Base-by-base conservation (phyloP, 2,113 vertebrate genomes). In the Glaucomys volans region DNA sequence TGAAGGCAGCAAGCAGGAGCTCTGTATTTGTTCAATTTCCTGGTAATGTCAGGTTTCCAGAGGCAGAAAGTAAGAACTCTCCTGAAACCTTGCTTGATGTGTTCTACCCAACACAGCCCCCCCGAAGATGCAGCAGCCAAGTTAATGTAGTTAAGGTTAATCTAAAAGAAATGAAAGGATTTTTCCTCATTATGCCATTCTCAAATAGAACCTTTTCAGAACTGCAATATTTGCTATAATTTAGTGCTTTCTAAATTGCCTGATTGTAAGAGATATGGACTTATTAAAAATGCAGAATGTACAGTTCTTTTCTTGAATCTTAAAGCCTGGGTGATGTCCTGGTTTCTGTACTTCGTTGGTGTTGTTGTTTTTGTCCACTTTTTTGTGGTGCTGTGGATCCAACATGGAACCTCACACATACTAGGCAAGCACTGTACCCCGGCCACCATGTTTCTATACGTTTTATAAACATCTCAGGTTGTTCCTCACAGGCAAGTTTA, bases 161-260 rank as follows among this genome's bases (percentile, higher is more conserved):
- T 44, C 89, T 92, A 59, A 86, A 35, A 71, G 74, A 91, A 95
- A 86, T 57, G 20, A 94, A 95, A 87, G 9, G 37, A 40, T 94
- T 87, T 30, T 92, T 92, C 57, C 59, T 97, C 42, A 20, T 66
- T 66, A 69, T 69, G 28, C 5, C 50, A 72, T 92, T 95, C 30
- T 64, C 59, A 74, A 82, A 69, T 22, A 6, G 44, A 80, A 22
- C 8, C 5, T 87, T 90, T 95, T 62, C n/a, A 82, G 76, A 92
- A 37, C 32, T 32, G 28, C 28, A 9, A 0, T 37, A 54, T 57
- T 80, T 71, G 62, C 44, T 54, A 0, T 28, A 76, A 72, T 8
- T 71, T 50, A 20, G 9, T 75, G 32, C 37, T 87, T 96, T 64
- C 32, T 24, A 35, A 93, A 30, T 62, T 54, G 7, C 40, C 47